Evolutionary conservation across 2,113 vertebrate genomes (phyloP).

Genomic region (Pelecanoides urinatrix): DNA sequence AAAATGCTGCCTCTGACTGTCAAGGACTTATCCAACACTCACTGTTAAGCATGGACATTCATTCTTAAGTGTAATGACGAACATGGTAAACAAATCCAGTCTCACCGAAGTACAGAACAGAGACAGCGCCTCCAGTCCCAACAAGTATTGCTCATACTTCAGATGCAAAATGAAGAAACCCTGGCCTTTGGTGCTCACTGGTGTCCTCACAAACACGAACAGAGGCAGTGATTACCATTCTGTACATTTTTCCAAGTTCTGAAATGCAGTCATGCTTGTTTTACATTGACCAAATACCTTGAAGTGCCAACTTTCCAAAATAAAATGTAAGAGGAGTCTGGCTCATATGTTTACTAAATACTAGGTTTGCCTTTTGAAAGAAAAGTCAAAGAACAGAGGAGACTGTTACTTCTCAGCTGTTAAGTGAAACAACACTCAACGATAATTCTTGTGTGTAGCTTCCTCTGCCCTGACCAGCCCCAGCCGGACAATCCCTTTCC

Average conservation of each 20-base stretch:
- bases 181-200: background rate
- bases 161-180: background rate
- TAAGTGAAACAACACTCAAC: constrained; percentile 53
- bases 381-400: background rate
- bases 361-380: constrained; percentile 17
- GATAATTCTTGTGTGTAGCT: background rate
- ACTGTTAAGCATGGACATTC: background rate
- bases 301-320: constrained; percentile 3
- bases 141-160: background rate
- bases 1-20: background rate
- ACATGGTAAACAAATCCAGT: background rate
- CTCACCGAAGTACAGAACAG: background rate
- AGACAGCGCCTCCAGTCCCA: background rate
- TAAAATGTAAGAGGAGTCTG: constrained; percentile 30
- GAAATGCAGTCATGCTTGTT: background rate
- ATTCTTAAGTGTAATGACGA: background rate
- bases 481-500: background rate
- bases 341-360: constrained; percentile 40
- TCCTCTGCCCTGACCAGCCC: background rate
- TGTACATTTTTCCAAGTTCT: background rate
- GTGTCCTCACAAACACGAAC: background rate
- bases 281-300: background rate
- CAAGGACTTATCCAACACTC: background rate
- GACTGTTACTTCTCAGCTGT: background rate
- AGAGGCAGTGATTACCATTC: background rate